Base-by-base conservation (phyloP, 2,888 invertebrate genomes). In the Ptilodon capucinus region DNA sequence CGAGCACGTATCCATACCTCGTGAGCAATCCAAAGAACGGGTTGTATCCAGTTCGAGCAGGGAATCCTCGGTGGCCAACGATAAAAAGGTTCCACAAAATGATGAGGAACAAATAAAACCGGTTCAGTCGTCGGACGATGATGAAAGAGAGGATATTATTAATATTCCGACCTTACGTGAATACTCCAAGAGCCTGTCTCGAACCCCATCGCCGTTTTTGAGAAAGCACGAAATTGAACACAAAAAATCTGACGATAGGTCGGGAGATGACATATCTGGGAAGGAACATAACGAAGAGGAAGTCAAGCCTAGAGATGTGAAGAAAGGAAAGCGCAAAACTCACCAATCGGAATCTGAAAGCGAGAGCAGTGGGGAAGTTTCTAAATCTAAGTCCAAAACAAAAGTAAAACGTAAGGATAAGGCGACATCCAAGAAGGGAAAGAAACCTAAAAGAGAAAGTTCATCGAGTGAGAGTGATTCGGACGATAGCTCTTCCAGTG, bases 141-240 rank as follows among this genome's bases (percentile, higher is more conserved):
- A 91, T 46, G 87, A 86, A 18, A 85, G 70, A 45, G 84, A 84
- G 41, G 87, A 90, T 56, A 84, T 90, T 54, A 74, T 91, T 55
- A 63, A 80, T 1, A 75, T 91, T 44, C 86, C 90, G 30, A 75
- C 73, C 13, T 58, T 82, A 48, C 79, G 89, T 28, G 88, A 94
- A 74, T 95, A 94, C 77, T 95, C 95, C 17, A 92, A 93, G 76
- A 96, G 96, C 71, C 91, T 96, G 36, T 97, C 97, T n/a, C 93
- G 96, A 56, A 97, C 96, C 0, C 96, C 97, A 11, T 96, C 97
- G 13, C 96, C 97, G 36, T 96, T 97, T 82, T 94, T 96, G 54
- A 95, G 95, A 67, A 93, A 92, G 61, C 92, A 93, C 57, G 94
- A 93, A 76, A 92, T 93, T 40, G 93, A 87, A 51, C 77, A 74